Evolutionary conservation across 2,797 vertebrate genomes (phyloP).

Genomic region (Sebastes paucispinis): DNA sequence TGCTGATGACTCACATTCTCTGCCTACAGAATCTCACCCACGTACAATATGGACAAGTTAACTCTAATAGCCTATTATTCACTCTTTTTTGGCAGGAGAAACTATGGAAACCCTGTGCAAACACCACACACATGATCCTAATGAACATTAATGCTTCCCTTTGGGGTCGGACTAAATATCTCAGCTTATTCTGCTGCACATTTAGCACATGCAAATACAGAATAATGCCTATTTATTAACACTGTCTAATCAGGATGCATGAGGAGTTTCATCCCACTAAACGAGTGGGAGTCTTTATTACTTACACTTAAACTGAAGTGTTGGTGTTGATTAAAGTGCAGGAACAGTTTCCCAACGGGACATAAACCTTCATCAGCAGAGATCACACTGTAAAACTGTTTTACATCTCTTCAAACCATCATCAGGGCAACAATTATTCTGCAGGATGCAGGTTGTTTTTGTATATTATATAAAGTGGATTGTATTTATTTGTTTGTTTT

Average conservation of each 20-base stretch:
- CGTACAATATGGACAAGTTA: conserved; percentile 56
- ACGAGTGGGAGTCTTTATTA: conserved; percentile 18
- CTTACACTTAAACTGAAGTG: conserved; percentile 6
- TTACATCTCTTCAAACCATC: neutral
- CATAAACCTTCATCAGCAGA: neutral
- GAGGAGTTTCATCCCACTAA: neutral
- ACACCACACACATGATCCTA: conserved; percentile 17
- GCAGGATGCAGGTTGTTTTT: neutral
- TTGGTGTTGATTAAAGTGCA: conserved; percentile 1
- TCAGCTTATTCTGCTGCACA: neutral
- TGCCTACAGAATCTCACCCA: conserved; percentile 62
- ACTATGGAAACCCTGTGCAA: conserved; percentile 41
- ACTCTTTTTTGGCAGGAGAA: conserved; percentile 39
- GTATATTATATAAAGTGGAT: neutral
- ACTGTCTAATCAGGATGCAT: neutral
- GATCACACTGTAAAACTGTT: neutral
- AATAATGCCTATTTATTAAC: neutral
- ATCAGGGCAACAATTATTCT: neutral
- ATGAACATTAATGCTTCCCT: neutral
- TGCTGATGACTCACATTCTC: conserved; percentile 51
- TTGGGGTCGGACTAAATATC: neutral
- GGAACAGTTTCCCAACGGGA: neutral
- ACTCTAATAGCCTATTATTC: conserved; percentile 52
- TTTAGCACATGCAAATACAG: neutral
- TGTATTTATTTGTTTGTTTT: neutral